Evolutionary conservation across 2,888 invertebrate genomes (phyloP).

Genomic region (Acleris literana): DNA sequence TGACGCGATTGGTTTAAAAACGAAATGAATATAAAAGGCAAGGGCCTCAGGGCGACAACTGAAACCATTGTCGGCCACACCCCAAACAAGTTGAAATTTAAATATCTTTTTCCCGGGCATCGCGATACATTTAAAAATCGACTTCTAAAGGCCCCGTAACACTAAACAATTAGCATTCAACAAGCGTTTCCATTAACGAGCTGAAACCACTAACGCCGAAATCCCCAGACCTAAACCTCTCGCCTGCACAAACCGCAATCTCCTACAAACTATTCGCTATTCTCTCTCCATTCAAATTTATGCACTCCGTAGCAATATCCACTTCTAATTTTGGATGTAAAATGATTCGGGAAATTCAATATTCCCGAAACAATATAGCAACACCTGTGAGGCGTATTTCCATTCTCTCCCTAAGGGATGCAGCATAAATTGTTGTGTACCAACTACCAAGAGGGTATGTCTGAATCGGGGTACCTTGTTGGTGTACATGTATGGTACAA

Average conservation of each 20-base stretch:
- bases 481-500: neutral
- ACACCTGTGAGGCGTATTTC: slow-evolving; percentile 36
- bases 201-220: neutral
- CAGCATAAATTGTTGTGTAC: slow-evolving; percentile 19
- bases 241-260: slow-evolving; percentile 2
- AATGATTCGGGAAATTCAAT: slow-evolving; percentile 38
- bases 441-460: too few species aligned
- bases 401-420: slow-evolving; percentile 29
- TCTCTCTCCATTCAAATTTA: slow-evolving; percentile 33
- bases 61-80: too few species aligned
- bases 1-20: too few species aligned
- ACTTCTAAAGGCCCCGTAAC: too few species aligned
- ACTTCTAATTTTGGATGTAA: slow-evolving; percentile 36
- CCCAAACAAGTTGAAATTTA: too few species aligned
- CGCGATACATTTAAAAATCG: too few species aligned
- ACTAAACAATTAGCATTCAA: too few species aligned
- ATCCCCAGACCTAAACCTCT: neutral
- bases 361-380: slow-evolving; percentile 37
- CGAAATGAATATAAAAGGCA: too few species aligned
- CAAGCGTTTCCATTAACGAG: neutral
- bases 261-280: slow-evolving; percentile 31
- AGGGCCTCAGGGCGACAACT: too few species aligned
- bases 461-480: neutral
- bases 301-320: slow-evolving; percentile 34
- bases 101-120: too few species aligned